phyloP scores from a whole-genome alignment of 1,140 invertebrate species.

The silkworm (Bombyx mori) region ASM3026992v2 NC_085113.1:630001-630500 shows the following conservation, averaged over 20 bases:
- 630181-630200: slow-evolving; percentile 34
- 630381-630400: slow-evolving; percentile 18
- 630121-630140: too few species aligned
- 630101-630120: too few species aligned
- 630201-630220: slow-evolving; percentile 26
- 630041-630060: too few species aligned
- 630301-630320: slow-evolving; percentile 61
- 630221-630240: slow-evolving; percentile 63
- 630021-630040: too few species aligned
- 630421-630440: too few species aligned
- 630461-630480: too few species aligned
- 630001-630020: too few species aligned
- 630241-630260: slow-evolving; percentile 66
- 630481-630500: too few species aligned
- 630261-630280: slow-evolving; percentile 71
- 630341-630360: slow-evolving; percentile 26
- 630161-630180: slow-evolving; percentile 11
- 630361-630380: slow-evolving; percentile 15
- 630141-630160: background rate
- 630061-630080: too few species aligned
- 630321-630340: slow-evolving; percentile 23
- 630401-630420: too few species aligned
- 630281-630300: slow-evolving; percentile 36
- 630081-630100: too few species aligned
- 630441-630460: too few species aligned